Percentiles rank a stretch among this genome's conserved stretches.
Conservation (phyloP, 2,113 vertebrate genomes). For the Elaphurus davidianus region DNA sequence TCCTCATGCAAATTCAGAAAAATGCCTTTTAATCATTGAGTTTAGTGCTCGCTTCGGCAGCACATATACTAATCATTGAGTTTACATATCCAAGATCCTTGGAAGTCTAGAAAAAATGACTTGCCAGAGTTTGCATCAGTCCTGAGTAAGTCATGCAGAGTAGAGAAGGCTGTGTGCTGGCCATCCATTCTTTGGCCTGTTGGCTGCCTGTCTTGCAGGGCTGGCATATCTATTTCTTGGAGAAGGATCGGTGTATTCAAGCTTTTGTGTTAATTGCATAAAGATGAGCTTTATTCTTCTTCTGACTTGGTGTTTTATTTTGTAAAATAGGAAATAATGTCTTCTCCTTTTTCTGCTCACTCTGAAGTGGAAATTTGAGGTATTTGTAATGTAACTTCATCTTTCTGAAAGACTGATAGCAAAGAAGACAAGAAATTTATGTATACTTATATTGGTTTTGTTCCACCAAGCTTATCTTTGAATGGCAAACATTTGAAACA, state of each 20-base stretch:
- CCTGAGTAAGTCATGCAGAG: background rate
- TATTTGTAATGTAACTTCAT: background rate
- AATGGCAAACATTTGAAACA: conserved; percentile 24
- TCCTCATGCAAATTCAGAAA: conserved; percentile 27
- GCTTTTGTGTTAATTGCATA: conserved; percentile 21
- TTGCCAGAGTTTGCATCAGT: conserved; percentile 8
- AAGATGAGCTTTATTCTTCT: conserved; percentile 21
- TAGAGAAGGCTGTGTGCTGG: background rate
- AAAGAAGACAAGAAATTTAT: background rate
- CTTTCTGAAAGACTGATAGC: background rate
- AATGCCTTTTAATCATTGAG: conserved; percentile 56
- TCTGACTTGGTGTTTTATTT: background rate
- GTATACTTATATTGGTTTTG: background rate
- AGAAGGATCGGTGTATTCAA: background rate
- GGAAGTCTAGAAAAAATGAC: background rate
- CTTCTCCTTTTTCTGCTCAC: conserved; percentile 11
- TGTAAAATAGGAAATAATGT: conserved; percentile 20
- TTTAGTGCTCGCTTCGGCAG: background rate
- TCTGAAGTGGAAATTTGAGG: conserved; percentile 1
- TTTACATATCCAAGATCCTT: conserved; percentile 47
- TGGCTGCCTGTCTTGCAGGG: background rate
- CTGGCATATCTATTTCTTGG: background rate
- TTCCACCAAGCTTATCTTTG: background rate
- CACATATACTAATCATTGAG: conserved; percentile 20
- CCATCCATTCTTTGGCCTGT: background rate